Evolutionary conservation across 2,797 vertebrate species (phyloP).

Genomic region (Microcaecilia unicolor): DNA sequence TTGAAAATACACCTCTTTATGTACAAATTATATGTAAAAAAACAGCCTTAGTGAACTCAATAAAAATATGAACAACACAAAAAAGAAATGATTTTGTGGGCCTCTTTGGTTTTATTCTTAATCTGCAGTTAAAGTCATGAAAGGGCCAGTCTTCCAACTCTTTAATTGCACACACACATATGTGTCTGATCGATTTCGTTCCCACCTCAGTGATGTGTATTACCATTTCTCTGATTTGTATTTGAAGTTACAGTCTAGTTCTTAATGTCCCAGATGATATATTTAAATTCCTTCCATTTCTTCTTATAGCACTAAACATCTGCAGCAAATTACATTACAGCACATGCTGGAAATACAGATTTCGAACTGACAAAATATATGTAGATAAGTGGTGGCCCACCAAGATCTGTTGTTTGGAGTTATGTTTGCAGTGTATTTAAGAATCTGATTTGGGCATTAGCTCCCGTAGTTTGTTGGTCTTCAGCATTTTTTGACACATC

Average conservation of each 20-base stretch:
- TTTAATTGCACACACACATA: constrained; percentile 21
- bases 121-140: constrained; percentile 12
- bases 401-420: too few species aligned
- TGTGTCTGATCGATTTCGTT: constrained; percentile 15
- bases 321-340: constrained; percentile 47
- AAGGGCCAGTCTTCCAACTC: constrained; percentile 20
- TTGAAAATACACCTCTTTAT: too few species aligned
- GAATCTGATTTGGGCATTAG: too few species aligned
- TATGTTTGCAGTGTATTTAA: too few species aligned
- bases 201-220: constrained; percentile 34
- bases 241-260: constrained; percentile 42
- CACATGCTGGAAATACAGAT: constrained; percentile 29
- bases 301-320: constrained; percentile 44
- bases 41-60: too few species aligned
- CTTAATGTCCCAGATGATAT: constrained; percentile 43
- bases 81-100: neutral
- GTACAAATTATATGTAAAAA: too few species aligned
- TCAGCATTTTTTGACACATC: too few species aligned
- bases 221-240: constrained; percentile 38
- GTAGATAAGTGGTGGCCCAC: constrained; percentile 2
- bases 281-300: constrained; percentile 51
- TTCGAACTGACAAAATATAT: constrained; percentile 33
- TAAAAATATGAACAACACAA: too few species aligned
- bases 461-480: too few species aligned
- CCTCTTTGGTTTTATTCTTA: constrained; percentile 4